phyloP scores from a whole-genome alignment of 1,140 invertebrate genomes.

The Philopotamus ludificatus region DNA sequence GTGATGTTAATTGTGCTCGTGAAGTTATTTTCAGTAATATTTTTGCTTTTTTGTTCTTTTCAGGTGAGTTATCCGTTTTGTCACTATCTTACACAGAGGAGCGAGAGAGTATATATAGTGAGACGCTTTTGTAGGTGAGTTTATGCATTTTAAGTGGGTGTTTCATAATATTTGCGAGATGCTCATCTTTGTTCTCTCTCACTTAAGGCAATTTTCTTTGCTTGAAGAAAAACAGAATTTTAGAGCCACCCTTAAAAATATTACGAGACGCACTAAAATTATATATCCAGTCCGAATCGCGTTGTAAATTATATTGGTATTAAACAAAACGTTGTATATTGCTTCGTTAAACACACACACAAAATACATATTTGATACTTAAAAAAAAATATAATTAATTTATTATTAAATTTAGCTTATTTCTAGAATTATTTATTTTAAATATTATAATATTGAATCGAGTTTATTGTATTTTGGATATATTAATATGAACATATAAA shows the following conservation, averaged over 20 bases:
- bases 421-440: no score
- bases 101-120: no score
- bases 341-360: no score
- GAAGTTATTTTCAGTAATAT: not conserved
- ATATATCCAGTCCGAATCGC: not conserved
- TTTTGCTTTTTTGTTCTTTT: not conserved
- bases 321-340: no score
- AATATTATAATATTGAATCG: no score
- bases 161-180: not conserved
- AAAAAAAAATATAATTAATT: no score
- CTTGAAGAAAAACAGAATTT: slow-evolving; percentile 3
- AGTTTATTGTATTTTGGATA: no score
- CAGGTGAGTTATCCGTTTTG: slow-evolving; percentile 13
- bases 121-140: slow-evolving; percentile 13
- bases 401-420: no score
- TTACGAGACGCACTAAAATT: not conserved
- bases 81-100: not conserved
- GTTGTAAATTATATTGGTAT: no score
- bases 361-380: no score
- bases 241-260: not conserved
- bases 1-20: no score
- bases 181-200: slow-evolving; percentile 11
- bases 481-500: no score
- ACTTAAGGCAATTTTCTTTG: not conserved
- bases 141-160: slow-evolving; percentile 11